These are phyloP conservation scores for Peromyscus leucopus DNA, from an alignment of 2,113 vertebrate species.

Conservation along the genomic window DNA sequence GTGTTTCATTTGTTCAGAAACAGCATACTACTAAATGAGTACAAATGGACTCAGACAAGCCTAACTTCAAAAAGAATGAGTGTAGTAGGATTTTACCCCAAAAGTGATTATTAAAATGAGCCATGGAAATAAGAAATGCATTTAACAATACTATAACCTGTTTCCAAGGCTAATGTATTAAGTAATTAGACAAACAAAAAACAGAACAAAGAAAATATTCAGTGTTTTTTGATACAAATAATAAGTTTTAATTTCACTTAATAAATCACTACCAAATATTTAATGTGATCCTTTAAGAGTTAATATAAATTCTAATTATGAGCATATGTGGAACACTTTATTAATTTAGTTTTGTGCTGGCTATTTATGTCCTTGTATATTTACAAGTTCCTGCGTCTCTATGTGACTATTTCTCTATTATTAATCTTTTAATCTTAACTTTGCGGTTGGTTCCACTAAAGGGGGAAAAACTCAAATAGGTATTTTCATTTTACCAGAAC, in stretches of 20 bases:
- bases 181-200: neutral
- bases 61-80: neutral
- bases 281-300: neutral
- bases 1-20: constrained; percentile 2
- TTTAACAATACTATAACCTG: neutral
- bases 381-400: neutral
- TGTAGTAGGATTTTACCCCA: neutral
- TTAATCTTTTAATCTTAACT: constrained; percentile 54
- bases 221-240: neutral
- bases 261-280: constrained; percentile 30
- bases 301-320: constrained; percentile 49
- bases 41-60: constrained; percentile 5
- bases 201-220: neutral
- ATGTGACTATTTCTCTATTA: constrained; percentile 8
- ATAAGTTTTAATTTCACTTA: neutral
- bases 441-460: neutral
- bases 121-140: constrained; percentile 5
- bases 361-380: neutral
- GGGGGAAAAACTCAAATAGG: neutral
- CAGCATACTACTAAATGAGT: neutral
- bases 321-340: constrained; percentile 16
- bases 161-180: constrained; percentile 39
- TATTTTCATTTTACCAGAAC: constrained; percentile 16
- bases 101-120: constrained; percentile 5
- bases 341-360: constrained; percentile 47